Percentiles rank a stretch among this genome's conserved stretches.
Evolutionary conservation across 2,113 vertebrate genomes (phyloP).

Genomic region (human (Homo sapiens)): GRCh38 chr12:13006001-13006500

Average conservation of each 20-base stretch:
- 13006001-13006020: conserved; percentile 2
- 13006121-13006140: not conserved
- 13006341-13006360: not conserved
- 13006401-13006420: not conserved
- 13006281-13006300: not conserved
- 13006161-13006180: not conserved
- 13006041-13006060: not conserved
- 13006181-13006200: not conserved
- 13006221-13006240: not conserved
- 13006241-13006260: not conserved
- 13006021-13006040: conserved; percentile 23
- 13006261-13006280: not conserved
- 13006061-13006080: not conserved
- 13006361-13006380: not conserved
- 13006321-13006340: not conserved
- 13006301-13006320: not conserved
- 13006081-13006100: conserved; percentile 20
- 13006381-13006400: not conserved
- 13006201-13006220: conserved; percentile 16
- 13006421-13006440: not conserved
- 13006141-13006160: conserved; percentile 15
- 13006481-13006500: not conserved
- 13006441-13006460: not conserved
- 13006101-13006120: not conserved
- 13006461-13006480: not conserved